These are phyloP conservation scores for Anolis apletophallus DNA, from an alignment of 2,797 vertebrate species.

Conservation along the genomic window DNA sequence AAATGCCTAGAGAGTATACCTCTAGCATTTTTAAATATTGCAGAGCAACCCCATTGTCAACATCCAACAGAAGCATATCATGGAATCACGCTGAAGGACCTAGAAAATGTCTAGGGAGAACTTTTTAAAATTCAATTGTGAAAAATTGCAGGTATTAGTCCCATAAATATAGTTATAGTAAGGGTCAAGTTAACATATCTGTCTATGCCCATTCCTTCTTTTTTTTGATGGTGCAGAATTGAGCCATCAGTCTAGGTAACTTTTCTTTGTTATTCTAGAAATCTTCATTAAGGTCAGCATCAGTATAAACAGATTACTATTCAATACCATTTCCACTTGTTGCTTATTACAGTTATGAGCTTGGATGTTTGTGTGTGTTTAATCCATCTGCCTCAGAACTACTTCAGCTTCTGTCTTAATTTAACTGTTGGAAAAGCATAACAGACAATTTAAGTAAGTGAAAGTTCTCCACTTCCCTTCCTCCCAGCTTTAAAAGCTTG, in stretches of 20 bases:
- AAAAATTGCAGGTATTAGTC: too few species aligned
- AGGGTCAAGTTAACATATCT: not conserved
- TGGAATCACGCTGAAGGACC: too few species aligned
- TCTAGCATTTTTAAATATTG: too few species aligned
- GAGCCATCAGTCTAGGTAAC: conserved; percentile 24
- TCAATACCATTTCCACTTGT: conserved; percentile 66
- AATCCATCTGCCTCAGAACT: conserved; percentile 66
- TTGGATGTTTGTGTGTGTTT: conserved; percentile 42
- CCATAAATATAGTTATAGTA: too few species aligned
- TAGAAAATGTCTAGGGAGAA: not conserved
- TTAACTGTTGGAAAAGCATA: conserved; percentile 70
- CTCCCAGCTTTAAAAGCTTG: conserved; percentile 57
- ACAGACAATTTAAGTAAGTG: conserved; percentile 63
- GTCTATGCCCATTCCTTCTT: not conserved
- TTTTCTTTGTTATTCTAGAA: conserved; percentile 60
- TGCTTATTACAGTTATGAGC: conserved; percentile 60
- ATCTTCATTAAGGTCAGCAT: conserved; percentile 60
- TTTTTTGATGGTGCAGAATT: conserved; percentile 47
- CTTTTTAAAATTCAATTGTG: not conserved
- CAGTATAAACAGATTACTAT: conserved; percentile 48
- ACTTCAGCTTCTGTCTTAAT: conserved; percentile 71
- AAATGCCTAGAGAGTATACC: too few species aligned
- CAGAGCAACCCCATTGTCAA: too few species aligned
- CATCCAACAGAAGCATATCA: too few species aligned
- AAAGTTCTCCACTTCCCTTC: conserved; percentile 70